Evolutionary conservation across 1,140 invertebrate species (phyloP).

Genomic region (Psilanteris sp.): DNA sequence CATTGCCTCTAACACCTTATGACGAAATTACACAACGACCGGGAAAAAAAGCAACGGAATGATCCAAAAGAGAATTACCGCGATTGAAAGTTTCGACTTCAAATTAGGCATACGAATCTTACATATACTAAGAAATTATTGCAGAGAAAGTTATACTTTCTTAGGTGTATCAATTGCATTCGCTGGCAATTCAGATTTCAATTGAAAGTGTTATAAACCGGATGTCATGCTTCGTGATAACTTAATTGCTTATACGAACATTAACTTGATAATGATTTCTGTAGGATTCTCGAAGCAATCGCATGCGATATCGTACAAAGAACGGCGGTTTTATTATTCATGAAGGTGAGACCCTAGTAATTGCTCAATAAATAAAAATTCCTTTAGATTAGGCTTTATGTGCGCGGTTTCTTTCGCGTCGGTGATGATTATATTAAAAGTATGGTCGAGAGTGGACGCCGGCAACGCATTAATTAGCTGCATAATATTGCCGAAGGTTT

Average conservation of each 20-base stretch:
- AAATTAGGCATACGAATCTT: slow-evolving; percentile 55
- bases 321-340: neutral
- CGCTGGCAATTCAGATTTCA: slow-evolving; percentile 52
- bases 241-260: slow-evolving; percentile 55
- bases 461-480: too few species aligned
- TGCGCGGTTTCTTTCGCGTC: too few species aligned
- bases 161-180: slow-evolving; percentile 57
- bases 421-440: too few species aligned
- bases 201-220: slow-evolving; percentile 61
- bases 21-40: slow-evolving; percentile 4
- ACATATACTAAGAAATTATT: slow-evolving; percentile 49
- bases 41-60: slow-evolving; percentile 8
- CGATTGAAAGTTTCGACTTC: slow-evolving; percentile 38
- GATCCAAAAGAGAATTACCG: slow-evolving; percentile 10
- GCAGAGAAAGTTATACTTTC: slow-evolving; percentile 60
- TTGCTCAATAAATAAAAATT: neutral
- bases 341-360: neutral
- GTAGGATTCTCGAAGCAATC: slow-evolving; percentile 29
- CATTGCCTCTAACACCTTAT: neutral
- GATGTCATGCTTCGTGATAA: slow-evolving; percentile 59
- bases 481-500: too few species aligned
- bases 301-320: slow-evolving; percentile 6
- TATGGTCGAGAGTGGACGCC: too few species aligned
- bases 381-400: too few species aligned
- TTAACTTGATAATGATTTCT: slow-evolving; percentile 49